phyloP scores from a whole-genome alignment of 2,113 vertebrate genomes.

The Leucoraja erinaceus region DNA sequence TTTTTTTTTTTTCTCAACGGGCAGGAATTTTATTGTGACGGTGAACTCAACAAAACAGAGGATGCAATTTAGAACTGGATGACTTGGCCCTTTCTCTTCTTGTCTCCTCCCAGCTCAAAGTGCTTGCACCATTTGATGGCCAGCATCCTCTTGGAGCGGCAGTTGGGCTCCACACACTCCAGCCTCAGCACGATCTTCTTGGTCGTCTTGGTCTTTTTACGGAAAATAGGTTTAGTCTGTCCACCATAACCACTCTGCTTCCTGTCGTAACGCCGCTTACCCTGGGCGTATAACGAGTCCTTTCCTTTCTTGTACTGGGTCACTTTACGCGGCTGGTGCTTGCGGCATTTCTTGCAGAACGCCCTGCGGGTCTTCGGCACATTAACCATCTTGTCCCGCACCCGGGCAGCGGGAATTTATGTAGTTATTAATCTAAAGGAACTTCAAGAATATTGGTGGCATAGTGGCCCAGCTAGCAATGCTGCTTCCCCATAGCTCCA shows the following conservation, averaged over 20 bases:
- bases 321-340: slow-evolving; percentile 92
- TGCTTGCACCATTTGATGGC: slow-evolving; percentile 97
- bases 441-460: not conserved
- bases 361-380: slow-evolving; percentile 93
- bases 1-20: no score
- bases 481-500: no score
- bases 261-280: no score
- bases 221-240: no score
- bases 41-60: no score
- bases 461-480: no score
- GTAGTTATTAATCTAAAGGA: not conserved
- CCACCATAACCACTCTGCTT: no score
- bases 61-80: no score
- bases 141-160: slow-evolving; percentile 94
- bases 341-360: slow-evolving; percentile 94
- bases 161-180: slow-evolving; percentile 93
- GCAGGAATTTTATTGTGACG: no score
- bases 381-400: no score
- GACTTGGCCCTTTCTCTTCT: slow-evolving; percentile 99
- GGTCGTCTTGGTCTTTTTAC: slow-evolving; percentile 98
- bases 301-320: slow-evolving; percentile 99
- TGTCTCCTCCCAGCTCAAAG: slow-evolving; percentile 96
- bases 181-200: slow-evolving; percentile 95
- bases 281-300: slow-evolving; percentile 91
- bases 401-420: no score